Conservation (phyloP, 2,113 vertebrate species). For the Malurus elegans region DNA sequence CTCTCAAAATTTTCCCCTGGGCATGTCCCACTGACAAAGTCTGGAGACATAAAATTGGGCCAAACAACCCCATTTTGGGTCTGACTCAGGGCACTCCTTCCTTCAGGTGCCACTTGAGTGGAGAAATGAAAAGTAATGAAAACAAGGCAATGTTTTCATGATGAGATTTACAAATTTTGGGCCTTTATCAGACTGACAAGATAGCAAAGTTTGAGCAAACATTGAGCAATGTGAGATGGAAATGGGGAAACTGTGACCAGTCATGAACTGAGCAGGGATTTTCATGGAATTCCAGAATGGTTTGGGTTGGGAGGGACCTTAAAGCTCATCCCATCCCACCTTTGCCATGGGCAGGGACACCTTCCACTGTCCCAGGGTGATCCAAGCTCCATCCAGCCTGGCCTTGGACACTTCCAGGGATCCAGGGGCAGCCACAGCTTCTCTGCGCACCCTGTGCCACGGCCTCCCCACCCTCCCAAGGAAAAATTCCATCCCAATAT, state of each 20-base stretch:
- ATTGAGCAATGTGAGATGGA: background rate
- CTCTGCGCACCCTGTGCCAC: background rate
- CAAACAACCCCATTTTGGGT: background rate
- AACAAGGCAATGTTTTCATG: accelerated
- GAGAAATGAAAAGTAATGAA: background rate
- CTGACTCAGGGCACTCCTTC: background rate
- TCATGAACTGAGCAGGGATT: background rate
- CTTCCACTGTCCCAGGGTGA: accelerated
- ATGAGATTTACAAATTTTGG: background rate
- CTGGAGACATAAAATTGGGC: background rate
- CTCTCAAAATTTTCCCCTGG: background rate
- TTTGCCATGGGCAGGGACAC: background rate
- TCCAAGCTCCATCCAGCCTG: accelerated
- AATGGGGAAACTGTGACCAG: background rate
- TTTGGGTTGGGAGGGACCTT: background rate
- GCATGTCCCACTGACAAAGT: too few relatives aligned
- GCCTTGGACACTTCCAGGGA: background rate
- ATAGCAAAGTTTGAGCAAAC: background rate
- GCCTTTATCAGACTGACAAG: background rate
- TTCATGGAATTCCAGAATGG: background rate
- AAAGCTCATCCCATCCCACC: accelerated
- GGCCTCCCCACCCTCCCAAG: accelerated
- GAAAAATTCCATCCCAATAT: background rate
- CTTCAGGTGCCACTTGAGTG: background rate
- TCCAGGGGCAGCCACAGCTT: background rate